These are phyloP conservation scores for Cotesia chilonis DNA, from an alignment of 1,140 invertebrate genomes.

Conservation along the genomic window DNA sequence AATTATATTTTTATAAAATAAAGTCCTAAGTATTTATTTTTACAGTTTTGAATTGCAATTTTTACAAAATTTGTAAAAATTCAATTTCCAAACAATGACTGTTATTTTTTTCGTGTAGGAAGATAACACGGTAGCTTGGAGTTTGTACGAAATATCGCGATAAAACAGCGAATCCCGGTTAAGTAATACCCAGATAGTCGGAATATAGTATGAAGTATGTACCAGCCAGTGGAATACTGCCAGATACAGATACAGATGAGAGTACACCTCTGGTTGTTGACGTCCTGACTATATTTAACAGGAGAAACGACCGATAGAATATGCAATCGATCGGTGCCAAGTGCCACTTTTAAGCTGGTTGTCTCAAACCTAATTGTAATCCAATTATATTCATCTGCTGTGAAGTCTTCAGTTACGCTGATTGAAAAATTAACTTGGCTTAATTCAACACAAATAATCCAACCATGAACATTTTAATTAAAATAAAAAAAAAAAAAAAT, in stretches of 20 bases:
- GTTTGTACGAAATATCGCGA: too few relatives aligned
- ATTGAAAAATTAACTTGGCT: background rate
- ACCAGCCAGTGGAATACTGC: constrained; percentile 34
- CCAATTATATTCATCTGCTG: constrained; percentile 3
- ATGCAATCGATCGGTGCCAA: constrained; percentile 62
- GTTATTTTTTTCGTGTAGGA: too few relatives aligned
- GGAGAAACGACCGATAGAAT: constrained; percentile 60
- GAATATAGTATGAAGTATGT: background rate
- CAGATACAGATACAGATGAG: constrained; percentile 17
- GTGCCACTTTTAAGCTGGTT: constrained; percentile 38
- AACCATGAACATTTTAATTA: too few relatives aligned
- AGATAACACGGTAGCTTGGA: too few relatives aligned
- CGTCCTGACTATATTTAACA: constrained; percentile 54
- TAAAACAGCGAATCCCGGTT: background rate
- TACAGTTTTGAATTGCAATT: too few relatives aligned
- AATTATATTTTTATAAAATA: too few relatives aligned
- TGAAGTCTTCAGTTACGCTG: too few relatives aligned
- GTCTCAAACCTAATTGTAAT: constrained; percentile 23
- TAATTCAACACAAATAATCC: background rate
- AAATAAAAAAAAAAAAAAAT: too few relatives aligned
- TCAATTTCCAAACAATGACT: too few relatives aligned
- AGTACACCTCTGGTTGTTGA: constrained; percentile 23
- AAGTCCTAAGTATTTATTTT: too few relatives aligned
- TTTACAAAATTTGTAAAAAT: too few relatives aligned
- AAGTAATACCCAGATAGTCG: background rate